Percentiles rank a stretch among this genome's conserved stretches.
Evolutionary conservation across 2,113 vertebrate species (phyloP).

Genomic region (Xiphophorus hellerii): DNA sequence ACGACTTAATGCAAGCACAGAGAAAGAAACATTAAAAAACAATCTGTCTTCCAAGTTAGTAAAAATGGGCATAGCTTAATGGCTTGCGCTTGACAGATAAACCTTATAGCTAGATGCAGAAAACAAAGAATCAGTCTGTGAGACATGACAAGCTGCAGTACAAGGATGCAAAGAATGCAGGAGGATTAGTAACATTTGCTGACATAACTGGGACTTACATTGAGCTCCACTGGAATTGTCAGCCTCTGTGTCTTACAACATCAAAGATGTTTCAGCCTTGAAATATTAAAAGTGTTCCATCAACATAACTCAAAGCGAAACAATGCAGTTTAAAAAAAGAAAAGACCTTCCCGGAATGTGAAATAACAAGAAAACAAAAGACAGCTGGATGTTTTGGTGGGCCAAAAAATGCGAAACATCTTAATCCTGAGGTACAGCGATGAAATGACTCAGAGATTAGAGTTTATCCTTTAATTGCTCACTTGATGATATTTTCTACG

Average conservation of each 20-base stretch:
- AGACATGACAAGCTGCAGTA: conserved; percentile 56
- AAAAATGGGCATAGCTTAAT: conserved; percentile 37
- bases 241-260: conserved; percentile 47
- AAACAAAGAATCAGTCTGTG: conserved; percentile 55
- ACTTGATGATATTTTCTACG: background rate
- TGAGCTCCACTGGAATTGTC: conserved; percentile 51
- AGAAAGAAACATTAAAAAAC: conserved; percentile 7
- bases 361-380: background rate
- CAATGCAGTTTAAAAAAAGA: conserved; percentile 1
- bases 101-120: conserved; percentile 22
- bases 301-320: conserved; percentile 15
- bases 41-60: conserved; percentile 26
- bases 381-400: background rate
- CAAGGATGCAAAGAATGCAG: conserved; percentile 40
- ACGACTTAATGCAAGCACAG: conserved; percentile 8
- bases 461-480: conserved; percentile 6
- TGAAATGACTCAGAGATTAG: conserved; percentile 5
- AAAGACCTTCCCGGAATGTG: background rate
- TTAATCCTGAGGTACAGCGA: background rate
- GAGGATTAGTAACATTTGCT: conserved; percentile 61
- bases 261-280: conserved; percentile 37
- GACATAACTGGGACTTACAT: conserved; percentile 70
- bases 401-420: background rate
- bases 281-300: conserved; percentile 41
- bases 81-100: conserved; percentile 32